These are phyloP conservation scores for Tenebrio molitor DNA, from an alignment of 1,140 invertebrate genomes.

Conservation along the genomic window DNA sequence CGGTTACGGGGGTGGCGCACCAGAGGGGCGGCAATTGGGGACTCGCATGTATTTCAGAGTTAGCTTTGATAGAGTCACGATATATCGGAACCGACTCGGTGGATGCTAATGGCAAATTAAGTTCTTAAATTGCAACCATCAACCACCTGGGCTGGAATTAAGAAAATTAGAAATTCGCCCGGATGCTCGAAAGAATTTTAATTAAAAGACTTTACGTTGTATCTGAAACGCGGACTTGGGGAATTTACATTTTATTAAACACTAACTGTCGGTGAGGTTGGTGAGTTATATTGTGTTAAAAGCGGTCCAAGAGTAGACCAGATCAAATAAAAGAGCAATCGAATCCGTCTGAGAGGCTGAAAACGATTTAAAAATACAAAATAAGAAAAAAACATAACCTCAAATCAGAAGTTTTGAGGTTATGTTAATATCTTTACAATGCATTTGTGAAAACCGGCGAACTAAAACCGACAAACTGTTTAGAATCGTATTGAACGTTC, in stretches of 20 bases:
- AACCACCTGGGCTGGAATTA: slow-evolving; percentile 6
- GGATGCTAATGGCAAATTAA: neutral
- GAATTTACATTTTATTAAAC: slow-evolving; percentile 38
- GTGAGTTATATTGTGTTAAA: neutral
- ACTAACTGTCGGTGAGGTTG: neutral
- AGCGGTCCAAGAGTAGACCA: too few species aligned
- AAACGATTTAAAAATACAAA: too few species aligned
- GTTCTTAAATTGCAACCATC: neutral
- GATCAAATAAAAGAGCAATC: too few species aligned
- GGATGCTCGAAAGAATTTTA: slow-evolving; percentile 27
- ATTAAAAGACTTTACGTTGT: slow-evolving; percentile 18
- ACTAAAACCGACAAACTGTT: too few species aligned
- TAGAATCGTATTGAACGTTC: too few species aligned
- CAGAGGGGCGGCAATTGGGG: slow-evolving; percentile 5
- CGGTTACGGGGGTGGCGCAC: too few species aligned
- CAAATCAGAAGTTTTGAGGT: too few species aligned
- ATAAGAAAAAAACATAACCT: too few species aligned
- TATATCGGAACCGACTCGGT: neutral
- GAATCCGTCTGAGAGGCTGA: too few species aligned
- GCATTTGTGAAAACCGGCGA: too few species aligned
- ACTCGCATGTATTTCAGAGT: slow-evolving; percentile 10
- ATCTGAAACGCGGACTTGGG: neutral
- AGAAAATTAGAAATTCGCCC: slow-evolving; percentile 12
- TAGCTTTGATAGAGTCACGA: neutral
- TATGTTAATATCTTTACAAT: too few species aligned